Conservation (phyloP, 2,797 vertebrate genomes). For the Phoeniculus purpureus region DNA sequence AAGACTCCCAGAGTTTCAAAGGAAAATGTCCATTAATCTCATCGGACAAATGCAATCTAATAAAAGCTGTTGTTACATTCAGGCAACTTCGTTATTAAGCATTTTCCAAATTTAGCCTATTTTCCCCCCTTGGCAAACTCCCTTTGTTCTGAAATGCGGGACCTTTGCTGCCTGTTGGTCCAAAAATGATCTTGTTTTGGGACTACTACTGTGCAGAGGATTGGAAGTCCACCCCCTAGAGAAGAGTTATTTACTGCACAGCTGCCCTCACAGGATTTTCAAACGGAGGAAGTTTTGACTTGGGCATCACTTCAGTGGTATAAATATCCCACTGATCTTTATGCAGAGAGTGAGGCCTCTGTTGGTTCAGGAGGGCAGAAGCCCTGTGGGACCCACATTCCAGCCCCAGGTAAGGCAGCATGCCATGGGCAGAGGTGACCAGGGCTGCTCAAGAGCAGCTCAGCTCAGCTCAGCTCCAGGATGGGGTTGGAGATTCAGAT, state of each 20-base stretch:
- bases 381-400: background rate
- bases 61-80: conserved; percentile 70
- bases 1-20: conserved; percentile 75
- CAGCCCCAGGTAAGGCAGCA: background rate
- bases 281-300: background rate
- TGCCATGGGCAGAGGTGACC: background rate
- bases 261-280: background rate
- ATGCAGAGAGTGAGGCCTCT: fast-evolving
- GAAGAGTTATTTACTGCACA: background rate
- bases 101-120: conserved; percentile 62
- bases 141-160: background rate
- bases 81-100: conserved; percentile 25
- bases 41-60: conserved; percentile 67
- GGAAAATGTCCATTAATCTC: conserved; percentile 71
- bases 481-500: background rate
- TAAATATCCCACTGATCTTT: background rate
- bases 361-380: background rate
- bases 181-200: background rate
- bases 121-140: background rate
- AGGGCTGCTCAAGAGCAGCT: background rate
- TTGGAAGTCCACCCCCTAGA: background rate
- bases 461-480: fast-evolving
- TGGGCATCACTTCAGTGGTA: background rate
- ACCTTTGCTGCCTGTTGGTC: background rate
- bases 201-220: background rate